Percentiles rank a stretch among this genome's conserved stretches.
phyloP scores from a whole-genome alignment of 2,888 invertebrate species.

The Glaucopsyche alexis region DNA sequence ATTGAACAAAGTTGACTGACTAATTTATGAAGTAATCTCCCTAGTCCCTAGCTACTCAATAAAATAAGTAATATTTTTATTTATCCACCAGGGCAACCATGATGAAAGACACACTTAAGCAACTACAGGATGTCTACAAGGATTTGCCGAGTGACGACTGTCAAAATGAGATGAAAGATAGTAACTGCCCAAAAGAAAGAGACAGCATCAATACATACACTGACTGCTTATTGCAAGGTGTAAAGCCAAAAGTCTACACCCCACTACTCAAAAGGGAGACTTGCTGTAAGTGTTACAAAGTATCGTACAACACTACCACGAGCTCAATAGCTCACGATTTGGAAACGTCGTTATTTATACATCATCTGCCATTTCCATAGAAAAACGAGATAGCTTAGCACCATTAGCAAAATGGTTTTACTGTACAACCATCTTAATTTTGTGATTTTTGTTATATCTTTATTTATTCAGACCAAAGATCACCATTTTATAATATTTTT shows the following conservation, averaged over 20 bases:
- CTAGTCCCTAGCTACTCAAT: neutral
- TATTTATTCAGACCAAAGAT: too few relatives aligned
- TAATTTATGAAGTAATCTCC: too few relatives aligned
- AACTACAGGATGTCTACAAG: constrained; percentile 61
- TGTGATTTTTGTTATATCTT: too few relatives aligned
- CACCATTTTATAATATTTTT: too few relatives aligned
- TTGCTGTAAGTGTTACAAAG: constrained; percentile 83
- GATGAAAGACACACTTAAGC: constrained; percentile 77
- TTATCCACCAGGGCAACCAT: constrained; percentile 73
- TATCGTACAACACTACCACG: too few relatives aligned
- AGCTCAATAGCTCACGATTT: too few relatives aligned
- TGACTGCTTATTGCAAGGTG: constrained; percentile 83
- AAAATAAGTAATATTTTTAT: constrained; percentile 18
- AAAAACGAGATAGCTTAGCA: too few relatives aligned
- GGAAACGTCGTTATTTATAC: too few relatives aligned
- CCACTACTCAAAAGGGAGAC: constrained; percentile 86
- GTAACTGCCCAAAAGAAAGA: constrained; percentile 36
- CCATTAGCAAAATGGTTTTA: too few relatives aligned
- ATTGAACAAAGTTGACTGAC: too few relatives aligned
- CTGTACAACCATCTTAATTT: too few relatives aligned
- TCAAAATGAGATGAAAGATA: constrained; percentile 33
- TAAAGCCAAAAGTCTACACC: constrained; percentile 84
- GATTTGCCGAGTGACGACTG: constrained; percentile 36
- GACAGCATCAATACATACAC: constrained; percentile 67
- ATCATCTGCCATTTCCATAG: too few relatives aligned